These are phyloP conservation scores for Cotesia vestalis DNA, from an alignment of 1,140 invertebrate genomes.

Conservation along the genomic window DNA sequence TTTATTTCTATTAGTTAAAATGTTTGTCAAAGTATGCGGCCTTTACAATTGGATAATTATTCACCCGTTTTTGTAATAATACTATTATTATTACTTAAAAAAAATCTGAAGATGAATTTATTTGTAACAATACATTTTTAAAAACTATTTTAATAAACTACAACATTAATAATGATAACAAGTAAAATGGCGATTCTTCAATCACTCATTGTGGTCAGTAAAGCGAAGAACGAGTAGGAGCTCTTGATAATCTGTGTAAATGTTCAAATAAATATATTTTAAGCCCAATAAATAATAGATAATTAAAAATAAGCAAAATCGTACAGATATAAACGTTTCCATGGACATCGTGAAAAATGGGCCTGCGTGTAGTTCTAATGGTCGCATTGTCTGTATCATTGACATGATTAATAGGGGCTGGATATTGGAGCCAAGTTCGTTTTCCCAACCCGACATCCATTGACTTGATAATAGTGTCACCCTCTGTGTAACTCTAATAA, in stretches of 20 bases:
- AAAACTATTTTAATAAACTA: too few species aligned
- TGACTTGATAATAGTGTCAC: constrained; percentile 25
- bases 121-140: too few species aligned
- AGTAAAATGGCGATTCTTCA: too few species aligned
- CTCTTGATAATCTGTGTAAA: constrained; percentile 31
- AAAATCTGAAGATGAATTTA: too few species aligned
- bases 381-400: constrained; percentile 31
- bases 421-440: constrained; percentile 16
- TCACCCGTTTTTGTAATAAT: too few species aligned
- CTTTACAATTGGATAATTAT: too few species aligned
- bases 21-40: too few species aligned
- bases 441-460: constrained; percentile 38
- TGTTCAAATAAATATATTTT: not conserved
- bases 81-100: too few species aligned
- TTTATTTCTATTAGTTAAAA: too few species aligned
- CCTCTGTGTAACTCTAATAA: constrained; percentile 19
- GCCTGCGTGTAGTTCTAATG: constrained; percentile 34
- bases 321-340: constrained; percentile 34
- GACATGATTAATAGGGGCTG: constrained; percentile 26
- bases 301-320: not conserved
- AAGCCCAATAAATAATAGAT: too few species aligned
- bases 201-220: constrained; percentile 35
- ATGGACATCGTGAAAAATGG: constrained; percentile 40
- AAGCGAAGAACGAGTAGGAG: constrained; percentile 39
- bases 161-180: too few species aligned